These are phyloP conservation scores for Acomys russatus DNA, from an alignment of 2,797 vertebrate genomes.

Conservation along the genomic window DNA sequence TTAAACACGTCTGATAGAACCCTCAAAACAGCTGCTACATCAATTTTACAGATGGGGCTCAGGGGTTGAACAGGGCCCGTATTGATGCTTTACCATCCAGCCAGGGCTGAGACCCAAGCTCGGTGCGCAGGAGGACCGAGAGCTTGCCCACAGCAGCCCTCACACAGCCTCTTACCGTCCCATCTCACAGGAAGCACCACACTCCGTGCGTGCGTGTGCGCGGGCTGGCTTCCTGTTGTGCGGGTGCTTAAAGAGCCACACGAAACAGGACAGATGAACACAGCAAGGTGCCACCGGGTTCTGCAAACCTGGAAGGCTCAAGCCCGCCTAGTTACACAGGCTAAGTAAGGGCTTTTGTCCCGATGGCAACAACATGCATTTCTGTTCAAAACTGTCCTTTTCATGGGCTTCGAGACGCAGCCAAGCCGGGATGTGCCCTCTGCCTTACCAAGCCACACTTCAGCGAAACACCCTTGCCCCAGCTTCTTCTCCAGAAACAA, in stretches of 20 bases:
- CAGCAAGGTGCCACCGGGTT: background rate
- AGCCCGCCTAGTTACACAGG: background rate
- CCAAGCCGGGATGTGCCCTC: conserved; percentile 89
- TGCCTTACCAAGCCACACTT: conserved; percentile 99
- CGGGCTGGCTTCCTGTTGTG: conserved; percentile 14
- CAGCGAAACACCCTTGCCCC: conserved; percentile 99
- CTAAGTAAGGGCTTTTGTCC: conserved; percentile 35
- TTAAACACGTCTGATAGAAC: background rate
- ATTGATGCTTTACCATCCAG: background rate
- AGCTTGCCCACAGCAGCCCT: background rate
- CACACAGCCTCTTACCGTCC: conserved; percentile 58
- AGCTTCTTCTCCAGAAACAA: conserved; percentile 96
- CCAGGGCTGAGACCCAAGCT: conserved; percentile 21
- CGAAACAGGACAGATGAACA: background rate
- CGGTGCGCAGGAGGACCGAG: background rate
- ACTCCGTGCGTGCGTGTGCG: background rate
- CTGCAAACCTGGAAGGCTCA: conserved; percentile 19
- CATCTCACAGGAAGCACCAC: conserved; percentile 43
- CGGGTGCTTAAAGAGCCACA: conserved; percentile 33
- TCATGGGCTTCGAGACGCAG: conserved; percentile 86
- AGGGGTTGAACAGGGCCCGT: conserved; percentile 39
- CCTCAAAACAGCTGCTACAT: background rate
- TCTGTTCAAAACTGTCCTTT: conserved; percentile 82
- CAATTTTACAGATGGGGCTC: conserved; percentile 75
- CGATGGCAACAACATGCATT: background rate